Conservation (phyloP, 2,113 vertebrate genomes). For the Psophia crepitans region DNA sequence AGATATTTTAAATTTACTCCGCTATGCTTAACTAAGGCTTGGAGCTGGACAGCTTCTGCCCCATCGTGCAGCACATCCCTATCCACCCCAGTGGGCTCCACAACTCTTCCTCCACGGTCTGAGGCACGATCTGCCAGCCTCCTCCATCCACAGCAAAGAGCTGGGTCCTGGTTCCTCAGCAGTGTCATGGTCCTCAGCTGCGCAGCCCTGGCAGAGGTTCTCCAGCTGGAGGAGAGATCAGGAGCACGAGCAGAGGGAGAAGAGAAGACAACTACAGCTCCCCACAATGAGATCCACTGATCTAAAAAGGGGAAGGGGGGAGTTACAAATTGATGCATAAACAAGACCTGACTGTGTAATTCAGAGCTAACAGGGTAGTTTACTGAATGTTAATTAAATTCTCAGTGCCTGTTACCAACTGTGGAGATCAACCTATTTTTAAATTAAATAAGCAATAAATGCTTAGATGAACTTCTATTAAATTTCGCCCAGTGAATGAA, state of each 20-base stretch:
- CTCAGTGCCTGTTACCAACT: constrained; percentile 73
- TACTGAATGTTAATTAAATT: constrained; percentile 77
- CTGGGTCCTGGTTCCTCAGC: neutral
- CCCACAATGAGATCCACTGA: neutral
- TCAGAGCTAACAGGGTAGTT: constrained; percentile 70
- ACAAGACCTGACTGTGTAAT: constrained; percentile 62
- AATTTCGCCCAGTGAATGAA: constrained; percentile 73
- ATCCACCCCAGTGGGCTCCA: neutral
- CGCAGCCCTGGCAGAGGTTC: neutral
- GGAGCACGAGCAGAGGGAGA: neutral
- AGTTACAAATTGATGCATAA: constrained; percentile 44
- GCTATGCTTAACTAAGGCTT: neutral
- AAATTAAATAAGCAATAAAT: constrained; percentile 80
- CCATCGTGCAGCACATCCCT: neutral
- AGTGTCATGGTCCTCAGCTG: neutral
- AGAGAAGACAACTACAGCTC: neutral
- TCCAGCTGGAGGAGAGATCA: neutral
- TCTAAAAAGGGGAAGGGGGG: neutral
- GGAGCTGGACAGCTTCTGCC: neutral
- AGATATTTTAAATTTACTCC: neutral
- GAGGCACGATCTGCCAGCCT: neutral
- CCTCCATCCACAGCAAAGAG: neutral
- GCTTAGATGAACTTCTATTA: constrained; percentile 77
- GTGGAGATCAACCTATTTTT: constrained; percentile 76
- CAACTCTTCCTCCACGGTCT: neutral